Evolutionary conservation across 2,797 vertebrate species (phyloP), one percentile per base, ranked within the genome.

Genomic region (Scolopax rusticola): DNA sequence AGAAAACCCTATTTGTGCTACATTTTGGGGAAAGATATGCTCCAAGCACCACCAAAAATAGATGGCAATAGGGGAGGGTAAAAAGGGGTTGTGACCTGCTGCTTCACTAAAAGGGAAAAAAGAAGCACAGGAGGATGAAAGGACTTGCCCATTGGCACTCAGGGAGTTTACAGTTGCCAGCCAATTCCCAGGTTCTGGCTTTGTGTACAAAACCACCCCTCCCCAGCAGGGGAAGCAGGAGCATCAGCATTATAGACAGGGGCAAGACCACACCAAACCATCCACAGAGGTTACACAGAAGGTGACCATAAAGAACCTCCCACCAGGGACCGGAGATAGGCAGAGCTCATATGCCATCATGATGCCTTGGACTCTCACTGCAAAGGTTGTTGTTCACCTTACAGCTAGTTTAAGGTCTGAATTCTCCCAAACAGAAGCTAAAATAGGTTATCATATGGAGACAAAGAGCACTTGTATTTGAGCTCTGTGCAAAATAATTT

Each of bases 241-340:
- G 41, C 76, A 71, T 21, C 33, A 36, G 53, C 21, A 9, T 10
- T 1, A 24, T 0, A 7, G 30, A 5, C 1, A 27, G 63, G 54
- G 10, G 18, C 86, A 38, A 28, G 41, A 25, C 36, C 69, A 7
- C 2, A 1, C 15, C 2, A 0, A 16, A 20, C 8, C 19, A 71
- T 14, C 53, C 17, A 5, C 0, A 0, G 40, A 61, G 45, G 21
- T 23, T 24, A 33, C 21, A 12, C 10, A 4, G 23, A 19, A 60
- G 24, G 40, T 43, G 17, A 15, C 3, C 1, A 1, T 6, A 4
- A 4, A 33, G 30, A 41, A 13, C 19, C 48, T 60, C 63, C 64
- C 54, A n/a, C 17, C 0, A 1, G 28, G 32, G 73, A 20, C 27
- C 56, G n/a, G 40, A 30, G 51, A 19, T 1, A 13, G 11, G 45